Conservation (phyloP, 2,888 invertebrate genomes). For the Rotaria sp. region DNA sequence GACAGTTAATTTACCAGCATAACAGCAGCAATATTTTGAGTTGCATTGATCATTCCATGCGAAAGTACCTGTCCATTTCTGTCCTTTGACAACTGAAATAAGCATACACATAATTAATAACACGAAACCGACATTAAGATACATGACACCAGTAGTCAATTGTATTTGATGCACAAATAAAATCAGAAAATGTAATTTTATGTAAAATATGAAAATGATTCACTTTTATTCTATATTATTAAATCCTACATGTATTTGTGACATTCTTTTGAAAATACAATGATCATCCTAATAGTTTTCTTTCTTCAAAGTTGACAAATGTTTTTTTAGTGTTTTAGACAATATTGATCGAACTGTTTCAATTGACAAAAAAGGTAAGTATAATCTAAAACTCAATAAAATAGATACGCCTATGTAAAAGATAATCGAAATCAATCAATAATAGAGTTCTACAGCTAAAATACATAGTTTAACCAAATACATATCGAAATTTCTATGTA, state of each 20-base stretch:
- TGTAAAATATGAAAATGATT: background rate
- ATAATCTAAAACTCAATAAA: background rate
- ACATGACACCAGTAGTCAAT: background rate
- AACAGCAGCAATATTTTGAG: background rate
- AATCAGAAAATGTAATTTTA: background rate
- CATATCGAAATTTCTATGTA: background rate
- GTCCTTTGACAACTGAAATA: background rate
- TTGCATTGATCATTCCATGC: background rate
- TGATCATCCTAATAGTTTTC: background rate
- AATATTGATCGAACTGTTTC: background rate
- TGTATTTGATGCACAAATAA: background rate
- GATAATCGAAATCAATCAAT: background rate
- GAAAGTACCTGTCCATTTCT: background rate
- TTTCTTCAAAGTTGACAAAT: background rate
- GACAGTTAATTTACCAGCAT: background rate
- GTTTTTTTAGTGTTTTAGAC: background rate
- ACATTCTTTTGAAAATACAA: background rate
- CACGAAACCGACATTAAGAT: background rate
- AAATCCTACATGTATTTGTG: background rate
- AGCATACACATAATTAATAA: background rate
- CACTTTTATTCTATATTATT: background rate
- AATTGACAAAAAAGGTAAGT: background rate
- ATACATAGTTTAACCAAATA: background rate
- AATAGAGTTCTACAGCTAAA: background rate
- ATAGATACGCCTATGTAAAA: background rate